A percentile compares a stretch with the other conserved stretches of the same genome.
phyloP scores from a whole-genome alignment of 2,113 vertebrate species.

The Tretioscincus oriximinensis region DNA sequence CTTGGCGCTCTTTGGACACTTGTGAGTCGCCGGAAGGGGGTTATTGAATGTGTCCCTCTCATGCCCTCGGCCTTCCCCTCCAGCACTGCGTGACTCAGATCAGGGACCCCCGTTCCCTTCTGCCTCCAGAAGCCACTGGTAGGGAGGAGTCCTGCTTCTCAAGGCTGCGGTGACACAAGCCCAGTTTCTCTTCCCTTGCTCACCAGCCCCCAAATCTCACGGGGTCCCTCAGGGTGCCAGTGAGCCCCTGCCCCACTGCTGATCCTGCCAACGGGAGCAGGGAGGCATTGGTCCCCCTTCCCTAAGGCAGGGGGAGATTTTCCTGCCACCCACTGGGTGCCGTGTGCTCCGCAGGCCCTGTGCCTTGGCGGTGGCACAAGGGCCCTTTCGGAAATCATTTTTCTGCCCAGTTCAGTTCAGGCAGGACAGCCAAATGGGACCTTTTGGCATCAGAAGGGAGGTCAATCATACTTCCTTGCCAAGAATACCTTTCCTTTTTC shows the following conservation, averaged over 20 bases:
- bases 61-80: slow-evolving; percentile 22
- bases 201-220: no score
- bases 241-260: not conserved
- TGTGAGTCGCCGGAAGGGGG: not conserved
- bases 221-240: not conserved
- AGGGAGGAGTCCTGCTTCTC: not conserved
- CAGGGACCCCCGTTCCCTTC: slow-evolving; percentile 1
- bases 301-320: not conserved
- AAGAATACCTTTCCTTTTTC: not conserved
- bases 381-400: not conserved
- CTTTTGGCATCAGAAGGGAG: not conserved
- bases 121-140: fast-evolving
- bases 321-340: no score
- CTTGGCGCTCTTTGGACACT: slow-evolving; percentile 17
- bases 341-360: no score
- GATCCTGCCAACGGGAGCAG: not conserved
- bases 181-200: not conserved
- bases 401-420: no score
- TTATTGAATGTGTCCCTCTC: slow-evolving; percentile 56
- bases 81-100: not conserved
- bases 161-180: not conserved
- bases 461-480: not conserved
- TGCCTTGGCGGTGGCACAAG: not conserved
- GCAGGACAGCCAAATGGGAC: not conserved
- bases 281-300: not conserved